Conservation (phyloP, 2,888 invertebrate species). For the Pammene aurita region DNA sequence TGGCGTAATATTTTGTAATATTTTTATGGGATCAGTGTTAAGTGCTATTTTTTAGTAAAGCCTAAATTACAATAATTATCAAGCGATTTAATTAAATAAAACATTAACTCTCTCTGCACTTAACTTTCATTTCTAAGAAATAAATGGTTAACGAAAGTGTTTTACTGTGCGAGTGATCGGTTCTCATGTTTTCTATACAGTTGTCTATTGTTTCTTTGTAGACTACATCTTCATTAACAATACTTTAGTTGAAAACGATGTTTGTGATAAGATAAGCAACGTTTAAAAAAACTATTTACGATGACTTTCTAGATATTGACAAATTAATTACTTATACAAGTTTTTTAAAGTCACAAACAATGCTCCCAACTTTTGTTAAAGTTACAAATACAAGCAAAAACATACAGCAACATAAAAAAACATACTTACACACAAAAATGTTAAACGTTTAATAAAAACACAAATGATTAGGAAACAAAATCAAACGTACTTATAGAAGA, state of each 20-base stretch:
- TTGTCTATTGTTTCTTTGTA: conserved; percentile 26
- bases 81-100: conserved; percentile 7
- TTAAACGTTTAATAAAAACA: conserved; percentile 15
- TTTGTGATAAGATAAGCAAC: conserved; percentile 33
- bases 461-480: conserved; percentile 13
- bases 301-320: neutral
- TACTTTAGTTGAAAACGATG: conserved; percentile 14
- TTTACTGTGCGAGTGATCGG: conserved; percentile 27
- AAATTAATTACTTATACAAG: neutral
- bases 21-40: neutral
- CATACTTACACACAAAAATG: conserved; percentile 37
- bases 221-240: conserved; percentile 21
- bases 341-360: conserved; percentile 9
- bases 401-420: conserved; percentile 1
- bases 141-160: conserved; percentile 27
- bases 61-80: neutral
- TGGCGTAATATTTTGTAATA: neutral
- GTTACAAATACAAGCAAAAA: conserved; percentile 2
- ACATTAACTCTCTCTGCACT: conserved; percentile 18
- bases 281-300: conserved; percentile 5
- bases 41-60: neutral
- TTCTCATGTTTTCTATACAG: conserved; percentile 28
- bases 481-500: neutral
- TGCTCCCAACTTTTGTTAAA: neutral
- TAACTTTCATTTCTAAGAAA: conserved; percentile 31